Evolutionary conservation across 2,888 invertebrate genomes (phyloP).

Genomic region (Perdita meconis): DNA sequence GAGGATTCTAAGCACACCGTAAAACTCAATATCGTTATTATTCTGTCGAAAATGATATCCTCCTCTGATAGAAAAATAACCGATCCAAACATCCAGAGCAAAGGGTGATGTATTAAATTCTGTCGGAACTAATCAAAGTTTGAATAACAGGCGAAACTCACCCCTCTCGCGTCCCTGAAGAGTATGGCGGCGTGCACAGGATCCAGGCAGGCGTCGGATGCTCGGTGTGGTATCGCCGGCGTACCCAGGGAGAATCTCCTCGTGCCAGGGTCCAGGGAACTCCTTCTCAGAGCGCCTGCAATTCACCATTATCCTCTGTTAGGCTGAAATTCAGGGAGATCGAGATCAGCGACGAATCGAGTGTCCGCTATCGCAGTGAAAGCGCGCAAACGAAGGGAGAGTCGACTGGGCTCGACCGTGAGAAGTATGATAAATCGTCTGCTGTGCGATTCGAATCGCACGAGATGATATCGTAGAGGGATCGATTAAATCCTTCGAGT

Average conservation of each 20-base stretch:
- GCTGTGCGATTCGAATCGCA: neutral
- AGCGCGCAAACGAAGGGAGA: slow-evolving; percentile 8
- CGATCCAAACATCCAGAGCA: neutral
- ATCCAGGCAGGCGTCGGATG: slow-evolving; percentile 92
- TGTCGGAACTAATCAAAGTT: neutral
- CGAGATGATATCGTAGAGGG: neutral
- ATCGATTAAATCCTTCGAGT: neutral
- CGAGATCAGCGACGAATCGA: slow-evolving; percentile 25
- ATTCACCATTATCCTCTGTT: slow-evolving; percentile 64
- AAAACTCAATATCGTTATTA: neutral
- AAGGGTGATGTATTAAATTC: neutral
- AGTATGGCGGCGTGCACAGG: slow-evolving; percentile 95
- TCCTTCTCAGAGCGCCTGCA: slow-evolving; percentile 91
- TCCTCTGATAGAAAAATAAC: neutral
- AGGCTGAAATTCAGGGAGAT: neutral
- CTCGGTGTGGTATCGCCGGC: slow-evolving; percentile 86
- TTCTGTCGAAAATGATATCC: neutral
- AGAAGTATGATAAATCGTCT: slow-evolving; percentile 1
- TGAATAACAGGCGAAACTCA: slow-evolving; percentile 85
- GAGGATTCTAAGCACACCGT: neutral
- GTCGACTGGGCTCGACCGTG: neutral
- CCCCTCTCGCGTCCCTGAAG: slow-evolving; percentile 96
- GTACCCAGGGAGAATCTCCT: slow-evolving; percentile 92
- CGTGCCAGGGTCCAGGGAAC: slow-evolving; percentile 91
- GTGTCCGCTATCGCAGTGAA: slow-evolving; percentile 18